Percentiles rank a stretch among this genome's conserved stretches.
Conservation (phyloP, 2,797 vertebrate species). For the Arremon aurantiirostris region DNA sequence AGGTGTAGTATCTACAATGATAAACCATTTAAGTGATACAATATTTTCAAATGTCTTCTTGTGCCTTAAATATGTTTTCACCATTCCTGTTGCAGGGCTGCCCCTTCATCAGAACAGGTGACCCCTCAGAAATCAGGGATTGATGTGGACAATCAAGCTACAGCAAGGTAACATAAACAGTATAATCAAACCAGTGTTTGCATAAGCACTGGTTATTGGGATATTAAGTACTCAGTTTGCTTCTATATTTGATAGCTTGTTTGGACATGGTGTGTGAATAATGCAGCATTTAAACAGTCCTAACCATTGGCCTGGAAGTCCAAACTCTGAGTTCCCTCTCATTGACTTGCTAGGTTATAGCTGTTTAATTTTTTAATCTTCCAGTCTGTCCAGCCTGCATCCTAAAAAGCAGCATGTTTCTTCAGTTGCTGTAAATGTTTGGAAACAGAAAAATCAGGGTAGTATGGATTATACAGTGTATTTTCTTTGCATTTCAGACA, state of each 20-base stretch:
- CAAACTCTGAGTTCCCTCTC: not conserved
- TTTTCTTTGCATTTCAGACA: not conserved
- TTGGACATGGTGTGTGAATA: not conserved
- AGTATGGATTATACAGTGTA: not conserved
- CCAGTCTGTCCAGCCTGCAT: not conserved
- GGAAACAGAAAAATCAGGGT: not conserved
- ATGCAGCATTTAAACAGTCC: not conserved
- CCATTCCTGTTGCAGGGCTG: not conserved
- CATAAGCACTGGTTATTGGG: not conserved
- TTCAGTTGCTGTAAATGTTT: not conserved
- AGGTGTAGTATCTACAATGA: not conserved
- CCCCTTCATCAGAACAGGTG: constrained; percentile 10
- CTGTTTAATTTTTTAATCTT: not conserved
- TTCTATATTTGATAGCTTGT: not conserved
- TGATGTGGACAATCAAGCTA: constrained; percentile 9
- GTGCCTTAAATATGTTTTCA: not conserved
- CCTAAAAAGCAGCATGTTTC: not conserved
- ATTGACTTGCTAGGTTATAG: not conserved
- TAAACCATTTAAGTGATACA: not conserved
- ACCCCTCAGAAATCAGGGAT: constrained; percentile 4
- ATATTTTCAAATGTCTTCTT: not conserved
- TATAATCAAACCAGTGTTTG: not conserved
- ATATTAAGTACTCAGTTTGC: not conserved
- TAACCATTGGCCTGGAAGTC: not conserved
- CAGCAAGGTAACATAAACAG: constrained; percentile 59